Evolutionary conservation across 2,888 invertebrate species (phyloP).

Genomic region (Sarcophaga variegata): DNA sequence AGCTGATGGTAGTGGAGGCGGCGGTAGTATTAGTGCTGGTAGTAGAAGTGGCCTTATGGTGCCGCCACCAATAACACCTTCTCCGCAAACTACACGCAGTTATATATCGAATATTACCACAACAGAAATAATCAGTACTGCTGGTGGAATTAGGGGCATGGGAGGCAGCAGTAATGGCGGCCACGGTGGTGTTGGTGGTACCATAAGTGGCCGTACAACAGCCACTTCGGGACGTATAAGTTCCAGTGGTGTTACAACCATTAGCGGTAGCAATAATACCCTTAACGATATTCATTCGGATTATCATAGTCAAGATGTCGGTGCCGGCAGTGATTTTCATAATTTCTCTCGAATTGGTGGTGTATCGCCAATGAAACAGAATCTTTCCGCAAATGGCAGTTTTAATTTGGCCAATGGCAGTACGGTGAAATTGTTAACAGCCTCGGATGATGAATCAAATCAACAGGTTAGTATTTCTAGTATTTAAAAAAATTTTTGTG

Average conservation of each 20-base stretch:
- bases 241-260: constrained; percentile 78
- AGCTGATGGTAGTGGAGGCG: constrained; percentile 70
- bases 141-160: constrained; percentile 66
- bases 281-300: constrained; percentile 80
- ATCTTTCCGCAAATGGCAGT: constrained; percentile 77
- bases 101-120: constrained; percentile 78
- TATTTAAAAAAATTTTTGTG: too few species aligned
- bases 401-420: constrained; percentile 80
- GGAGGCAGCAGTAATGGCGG: constrained; percentile 48
- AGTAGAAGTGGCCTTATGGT: constrained; percentile 56
- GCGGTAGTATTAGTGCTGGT: constrained; percentile 64
- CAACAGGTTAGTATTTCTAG: constrained; percentile 77
- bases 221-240: constrained; percentile 79
- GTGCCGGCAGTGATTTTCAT: constrained; percentile 74
- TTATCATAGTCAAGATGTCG: constrained; percentile 76
- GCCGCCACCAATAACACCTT: constrained; percentile 78
- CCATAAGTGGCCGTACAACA: constrained; percentile 76
- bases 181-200: constrained; percentile 64
- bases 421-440: constrained; percentile 79
- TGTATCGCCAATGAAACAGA: constrained; percentile 75
- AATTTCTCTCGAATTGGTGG: constrained; percentile 71
- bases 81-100: constrained; percentile 78
- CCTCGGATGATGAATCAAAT: constrained; percentile 79
- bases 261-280: constrained; percentile 80
- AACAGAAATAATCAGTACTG: constrained; percentile 68